Base-by-base conservation (phyloP, 2,113 vertebrate species). In the Microtus oregoni region DNA sequence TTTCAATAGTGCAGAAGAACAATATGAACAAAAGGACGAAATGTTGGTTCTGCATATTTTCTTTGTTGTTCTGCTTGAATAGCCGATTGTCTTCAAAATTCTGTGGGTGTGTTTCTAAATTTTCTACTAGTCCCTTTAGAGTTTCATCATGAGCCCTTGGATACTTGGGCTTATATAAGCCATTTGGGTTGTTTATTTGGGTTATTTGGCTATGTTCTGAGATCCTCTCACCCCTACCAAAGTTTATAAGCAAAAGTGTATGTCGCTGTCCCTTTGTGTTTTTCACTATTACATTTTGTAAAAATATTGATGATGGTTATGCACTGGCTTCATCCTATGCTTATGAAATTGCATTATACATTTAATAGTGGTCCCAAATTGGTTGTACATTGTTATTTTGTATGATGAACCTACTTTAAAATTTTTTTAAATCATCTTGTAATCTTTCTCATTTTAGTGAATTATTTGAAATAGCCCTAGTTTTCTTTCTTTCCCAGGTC, bases 371-470 rank as follows among this genome's bases (percentile, higher is more conserved):
- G 1, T 87, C 2, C 30, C 22, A 87, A 76, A 92, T 86, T 20
- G 17, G 50, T 55, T 73, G 28, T 65, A 94, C 3, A 95, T 24
- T 95, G 73, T 20, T 30, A 24, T 94, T 47, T 92, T 92, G n/a
- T 79, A 68, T 24, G 83, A 88, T 83, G 17, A 93, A 79, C 2
- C 4, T 78, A 88, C 17, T 61, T 67, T 83, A 50, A 35, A 96
- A 52, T 77, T 90, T 75, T 91, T 94, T 91, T 50, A 90, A 83
- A 88, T 72, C 11, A 78, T 24, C 76, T 90, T 77, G 20, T 73
- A 65, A 67, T 88, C 24, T 41, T 86, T 82, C 90, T 11, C 44
- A 77, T 77, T 78, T 79, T 61, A 70, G 52, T 89, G 58, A 92
- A 68, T 68, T 92, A 89, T 86, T 91, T 85, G n/a, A 85, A 88